phyloP scores from a whole-genome alignment of 2,113 vertebrate species.

The Carettochelys insculpta region DNA sequence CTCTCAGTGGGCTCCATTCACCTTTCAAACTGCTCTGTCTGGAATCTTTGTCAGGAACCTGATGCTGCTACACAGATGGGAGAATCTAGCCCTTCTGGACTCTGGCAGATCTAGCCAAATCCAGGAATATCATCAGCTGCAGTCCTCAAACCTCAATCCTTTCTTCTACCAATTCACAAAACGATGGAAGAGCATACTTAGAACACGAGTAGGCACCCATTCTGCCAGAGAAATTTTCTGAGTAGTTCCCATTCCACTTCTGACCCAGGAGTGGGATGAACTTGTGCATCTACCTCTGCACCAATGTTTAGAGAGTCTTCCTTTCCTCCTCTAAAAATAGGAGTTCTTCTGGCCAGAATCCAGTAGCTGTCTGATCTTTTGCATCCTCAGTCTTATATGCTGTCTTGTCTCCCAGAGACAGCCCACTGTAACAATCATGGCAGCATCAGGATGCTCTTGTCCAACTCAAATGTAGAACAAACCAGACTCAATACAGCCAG shows the following conservation, averaged over 20 bases:
- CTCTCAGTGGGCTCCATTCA: too few relatives aligned
- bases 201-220: neutral
- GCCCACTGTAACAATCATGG: neutral
- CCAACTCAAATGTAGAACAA: neutral
- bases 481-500: rapidly evolving
- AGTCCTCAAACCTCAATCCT: neutral
- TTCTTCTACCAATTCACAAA: neutral
- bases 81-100: too few relatives aligned
- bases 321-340: neutral
- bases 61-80: neutral
- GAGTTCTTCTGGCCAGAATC: neutral
- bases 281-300: neutral
- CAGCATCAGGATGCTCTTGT: rapidly evolving
- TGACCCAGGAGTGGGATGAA: neutral
- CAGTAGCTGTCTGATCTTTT: neutral
- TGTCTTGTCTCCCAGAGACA: neutral
- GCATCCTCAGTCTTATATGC: neutral
- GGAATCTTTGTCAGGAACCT: rapidly evolving
- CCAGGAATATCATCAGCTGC: neutral
- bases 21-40: neutral
- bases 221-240: neutral
- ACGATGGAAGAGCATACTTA: neutral
- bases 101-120: neutral
- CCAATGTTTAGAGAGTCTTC: neutral
- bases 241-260: neutral